These are phyloP conservation scores for Columbina picui DNA, from an alignment of 2,113 vertebrate genomes.

Conservation along the genomic window DNA sequence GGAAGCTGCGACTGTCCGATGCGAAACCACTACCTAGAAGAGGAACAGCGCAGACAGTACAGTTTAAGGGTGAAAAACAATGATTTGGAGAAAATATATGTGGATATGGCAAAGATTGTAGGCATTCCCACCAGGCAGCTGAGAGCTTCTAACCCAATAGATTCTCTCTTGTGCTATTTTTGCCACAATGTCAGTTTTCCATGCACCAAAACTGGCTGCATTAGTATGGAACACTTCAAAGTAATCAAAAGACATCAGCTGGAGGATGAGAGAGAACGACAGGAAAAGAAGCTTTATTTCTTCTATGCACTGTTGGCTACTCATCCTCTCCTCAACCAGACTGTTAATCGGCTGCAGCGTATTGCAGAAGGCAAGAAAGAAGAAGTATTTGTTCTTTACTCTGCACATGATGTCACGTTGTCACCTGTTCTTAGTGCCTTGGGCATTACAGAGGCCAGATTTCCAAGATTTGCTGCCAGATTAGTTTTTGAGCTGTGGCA, in stretches of 20 bases:
- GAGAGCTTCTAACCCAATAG: constrained; percentile 92
- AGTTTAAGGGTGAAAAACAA: constrained; percentile 82
- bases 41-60: constrained; percentile 93
- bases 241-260: constrained; percentile 92
- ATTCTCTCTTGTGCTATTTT: constrained; percentile 92
- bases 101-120: constrained; percentile 87
- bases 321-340: constrained; percentile 92
- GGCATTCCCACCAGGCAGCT: constrained; percentile 87
- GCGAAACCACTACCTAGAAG: constrained; percentile 89
- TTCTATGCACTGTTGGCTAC: constrained; percentile 89
- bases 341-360: constrained; percentile 82
- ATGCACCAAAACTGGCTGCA: constrained; percentile 84
- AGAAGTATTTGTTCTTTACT: constrained; percentile 86
- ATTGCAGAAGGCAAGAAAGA: constrained; percentile 73
- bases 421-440: constrained; percentile 93
- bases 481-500: constrained; percentile 95
- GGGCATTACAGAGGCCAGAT: constrained; percentile 87
- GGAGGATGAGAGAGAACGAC: constrained; percentile 88
- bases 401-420: constrained; percentile 94
- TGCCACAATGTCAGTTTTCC: constrained; percentile 93
- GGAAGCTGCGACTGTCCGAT: constrained; percentile 89
- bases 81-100: constrained; percentile 86
- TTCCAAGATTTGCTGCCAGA: constrained; percentile 94
- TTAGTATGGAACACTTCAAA: constrained; percentile 87
- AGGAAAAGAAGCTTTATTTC: constrained; percentile 84